Evolutionary conservation across 2,797 vertebrate species (phyloP), one percentile per base, ranked within the genome.

Genomic region (Crenichthys baileyi): DNA sequence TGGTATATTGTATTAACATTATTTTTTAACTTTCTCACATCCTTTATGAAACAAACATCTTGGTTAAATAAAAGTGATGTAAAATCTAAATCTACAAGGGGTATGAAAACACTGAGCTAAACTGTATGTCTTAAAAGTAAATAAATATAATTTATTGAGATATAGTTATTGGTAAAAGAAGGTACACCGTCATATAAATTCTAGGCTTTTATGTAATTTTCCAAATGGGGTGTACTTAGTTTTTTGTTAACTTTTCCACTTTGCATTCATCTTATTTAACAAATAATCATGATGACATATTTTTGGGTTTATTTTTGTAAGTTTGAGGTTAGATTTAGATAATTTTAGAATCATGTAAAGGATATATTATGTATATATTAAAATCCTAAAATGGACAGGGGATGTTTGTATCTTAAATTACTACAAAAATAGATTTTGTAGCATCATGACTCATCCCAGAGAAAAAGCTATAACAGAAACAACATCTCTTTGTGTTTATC

Each of bases 381-480:
- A 36, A 36, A 36, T 3, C 15, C 8, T 18, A 20, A 31, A 31
- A 36, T 36, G 36, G 63, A 41, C 36, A 12, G 63, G 41, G 9
- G 63, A 4, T 22, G 63, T 41, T 41, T 67, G 36, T 67, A 20
- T 13, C 7, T 55, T 67, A 22, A 39, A 67, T 41, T 63, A 36
- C 36, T 36, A 63, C 80, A 36, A 36, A 36, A 36, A 4, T 36
- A 72, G 77, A 78, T 80, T 78, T 67, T 90, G 78, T 83, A 78
- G 77, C 39, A 26, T 78, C 79, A 78, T 89, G 72, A 84, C 63
- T 76, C 79, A 82, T 22, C 20, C 36, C 7, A 90, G 81, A 68
- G 79, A 87, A 82, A 78, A 82, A 82, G 87, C 90, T 61, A 73
- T 80, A 91, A 86, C 78, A 77, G 87, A 88, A 55, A 75, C 71